Conservation (phyloP, 2,113 vertebrate species). For the Embiotoca jacksoni region DNA sequence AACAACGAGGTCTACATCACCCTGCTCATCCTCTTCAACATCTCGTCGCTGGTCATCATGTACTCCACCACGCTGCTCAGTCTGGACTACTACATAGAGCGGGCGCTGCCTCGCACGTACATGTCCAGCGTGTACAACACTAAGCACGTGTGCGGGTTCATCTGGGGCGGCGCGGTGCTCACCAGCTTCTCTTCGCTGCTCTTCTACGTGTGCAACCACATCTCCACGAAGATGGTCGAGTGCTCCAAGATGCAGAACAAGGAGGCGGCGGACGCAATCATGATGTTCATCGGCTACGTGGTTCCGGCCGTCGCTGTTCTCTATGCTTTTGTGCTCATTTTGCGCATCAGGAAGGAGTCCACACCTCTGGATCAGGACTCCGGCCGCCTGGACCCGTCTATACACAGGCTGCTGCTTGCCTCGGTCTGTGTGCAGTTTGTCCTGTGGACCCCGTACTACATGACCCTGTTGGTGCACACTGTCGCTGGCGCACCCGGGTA, state of each 20-base stretch:
- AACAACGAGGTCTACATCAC: constrained; percentile 93
- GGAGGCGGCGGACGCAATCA: constrained; percentile 92
- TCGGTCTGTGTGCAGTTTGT: constrained; percentile 93
- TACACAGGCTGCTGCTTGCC: constrained; percentile 92
- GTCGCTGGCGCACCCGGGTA: constrained; percentile 82
- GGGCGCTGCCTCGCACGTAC: constrained; percentile 94
- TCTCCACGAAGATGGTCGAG: constrained; percentile 92
- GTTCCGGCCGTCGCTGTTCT: constrained; percentile 91
- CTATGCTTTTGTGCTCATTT: constrained; percentile 90
- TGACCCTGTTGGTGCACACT: constrained; percentile 89
- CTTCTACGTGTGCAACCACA: constrained; percentile 95
- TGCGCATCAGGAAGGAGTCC: constrained; percentile 91
- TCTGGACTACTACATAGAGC: constrained; percentile 96
- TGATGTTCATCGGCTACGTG: constrained; percentile 94
- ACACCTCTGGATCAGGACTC: constrained; percentile 93
- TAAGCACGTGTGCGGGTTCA: constrained; percentile 95
- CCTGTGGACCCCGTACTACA: constrained; percentile 95
- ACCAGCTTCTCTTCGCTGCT: constrained; percentile 97
- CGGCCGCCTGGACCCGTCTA: constrained; percentile 90
- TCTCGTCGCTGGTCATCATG: constrained; percentile 94
- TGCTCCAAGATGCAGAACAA: constrained; percentile 97
- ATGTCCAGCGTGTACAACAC: constrained; percentile 99
- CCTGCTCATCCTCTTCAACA: constrained; percentile 95
- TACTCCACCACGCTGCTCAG: constrained; percentile 96
- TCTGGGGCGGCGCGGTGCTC: constrained; percentile 97